Evolutionary conservation across 2,113 vertebrate genomes (phyloP), one percentile per base, ranked within the genome.

Genomic region (Anolis carolinensis): DNA sequence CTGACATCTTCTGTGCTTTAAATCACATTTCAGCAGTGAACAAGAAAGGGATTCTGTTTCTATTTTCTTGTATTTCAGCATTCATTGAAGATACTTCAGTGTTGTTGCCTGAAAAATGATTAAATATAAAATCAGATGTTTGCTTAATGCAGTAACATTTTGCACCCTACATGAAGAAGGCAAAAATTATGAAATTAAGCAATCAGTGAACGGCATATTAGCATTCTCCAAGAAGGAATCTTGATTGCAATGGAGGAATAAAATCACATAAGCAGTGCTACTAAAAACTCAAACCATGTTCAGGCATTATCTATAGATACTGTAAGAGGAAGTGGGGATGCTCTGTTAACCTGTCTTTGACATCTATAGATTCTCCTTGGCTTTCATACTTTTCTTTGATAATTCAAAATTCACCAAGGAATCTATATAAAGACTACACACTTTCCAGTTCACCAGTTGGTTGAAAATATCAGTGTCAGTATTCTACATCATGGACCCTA

Each of bases 91-190:
- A 85, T 80, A 79, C 83, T 92, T 90, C 39, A 44, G 39, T 44
- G 39, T 44, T 85, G 52, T 74, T 85, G 52, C 34, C 93, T 96
- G 96, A 88, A 91, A 88, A 94, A 95, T 90, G 87, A 94, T 21
- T 76, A 90, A 93, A 91, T 70, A 90, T 65, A 91, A 93, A 91
- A 93, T 86, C 73, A 93, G 87, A 90, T 77, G 55, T 87, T 93
- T 91, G 87, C 86, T 92, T 93, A 91, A 79, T 86, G n/a, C n/a
- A 62, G 86, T 30, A 90, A 83, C 59, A 16, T 88, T 82, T 87
- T 91, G 90, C 88, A 67, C 93, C 88, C 82, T 89, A 82, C 36
- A 63, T 65, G 83, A 87, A 84, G 85, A 92, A 93, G 79, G 90
- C 27, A 92, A 89, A 95, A 34, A 93, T 59, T 3, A 36, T 72